These are phyloP conservation scores for Arctopsyche grandis DNA, from an alignment of 1,140 invertebrate species.

Conservation along the genomic window DNA sequence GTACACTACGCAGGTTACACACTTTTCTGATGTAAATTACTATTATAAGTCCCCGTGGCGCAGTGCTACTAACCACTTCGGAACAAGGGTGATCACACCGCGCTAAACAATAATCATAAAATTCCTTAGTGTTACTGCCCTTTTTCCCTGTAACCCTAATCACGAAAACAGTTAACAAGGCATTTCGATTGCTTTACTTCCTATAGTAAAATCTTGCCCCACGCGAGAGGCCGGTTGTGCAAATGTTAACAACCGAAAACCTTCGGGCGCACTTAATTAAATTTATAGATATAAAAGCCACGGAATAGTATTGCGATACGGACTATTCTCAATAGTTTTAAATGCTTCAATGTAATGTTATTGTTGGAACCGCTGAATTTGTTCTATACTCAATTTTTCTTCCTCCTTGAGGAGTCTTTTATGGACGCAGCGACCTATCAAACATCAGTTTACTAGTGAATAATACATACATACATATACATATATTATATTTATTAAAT, in stretches of 20 bases:
- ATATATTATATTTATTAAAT: too few relatives aligned
- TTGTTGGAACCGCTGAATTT: too few relatives aligned
- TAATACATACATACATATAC: too few relatives aligned
- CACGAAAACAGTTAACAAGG: constrained; percentile 41
- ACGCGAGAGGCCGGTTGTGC: not conserved
- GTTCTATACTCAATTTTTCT: too few relatives aligned
- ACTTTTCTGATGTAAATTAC: constrained; percentile 44
- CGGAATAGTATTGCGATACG: too few relatives aligned
- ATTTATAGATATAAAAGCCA: too few relatives aligned
- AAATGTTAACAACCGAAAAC: constrained; percentile 10
- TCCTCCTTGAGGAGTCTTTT: too few relatives aligned
- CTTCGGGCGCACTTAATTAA: not conserved
- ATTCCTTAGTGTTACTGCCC: constrained; percentile 38
- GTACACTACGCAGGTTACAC: constrained; percentile 23
- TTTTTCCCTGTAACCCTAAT: constrained; percentile 43
- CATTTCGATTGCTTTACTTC: constrained; percentile 45
- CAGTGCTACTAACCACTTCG: constrained; percentile 41
- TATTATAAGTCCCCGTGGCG: constrained; percentile 35
- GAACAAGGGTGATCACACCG: constrained; percentile 43
- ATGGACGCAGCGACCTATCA: too few relatives aligned
- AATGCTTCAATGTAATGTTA: too few relatives aligned
- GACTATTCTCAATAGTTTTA: too few relatives aligned
- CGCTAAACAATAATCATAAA: constrained; percentile 46
- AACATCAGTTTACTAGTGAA: too few relatives aligned
- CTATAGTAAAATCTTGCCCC: constrained; percentile 35